Base-by-base conservation (phyloP, 2,113 vertebrate species). In the Pandion haliaetus region DNA sequence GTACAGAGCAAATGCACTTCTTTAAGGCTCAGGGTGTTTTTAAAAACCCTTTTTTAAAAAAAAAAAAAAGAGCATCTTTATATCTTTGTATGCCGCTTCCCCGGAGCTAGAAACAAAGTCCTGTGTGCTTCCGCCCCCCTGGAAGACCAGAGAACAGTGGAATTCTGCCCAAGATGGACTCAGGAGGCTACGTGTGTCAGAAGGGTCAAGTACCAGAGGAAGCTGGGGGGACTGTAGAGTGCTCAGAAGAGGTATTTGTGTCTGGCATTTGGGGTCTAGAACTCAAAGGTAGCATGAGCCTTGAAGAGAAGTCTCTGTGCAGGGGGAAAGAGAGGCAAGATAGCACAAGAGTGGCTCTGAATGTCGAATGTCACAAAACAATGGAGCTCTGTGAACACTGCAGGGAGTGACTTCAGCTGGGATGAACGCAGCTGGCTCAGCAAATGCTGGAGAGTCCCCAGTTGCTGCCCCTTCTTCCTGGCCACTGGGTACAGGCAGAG, bases 141-240 rank as follows among this genome's bases (percentile, higher is more conserved):
- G 73, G 38, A 73, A 66, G 47, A 20, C 1, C n/a, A 82, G 57
- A 15, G 20, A 69, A 13, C 12, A 26, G 49, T 3, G 69, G 76
- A 58, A 66, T 74, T 74, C 12, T 63, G 61, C 73, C 73, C 57
- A 29, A 19, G 50, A 32, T 11, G 25, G 77, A 36, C 61, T 94
- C 4, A 5, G 54, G 38, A 26, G 34, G 26, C 38, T 47, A 29
- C 2, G 0, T 1, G 2, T 36, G 71, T 34, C 6, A 0, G 36
- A 28, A 80, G 49, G 72, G 67, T 32, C 59, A 16, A 14, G 87
- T 0, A 12, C 74, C 61, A 58, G 86, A 77, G 57, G 83, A n/a
- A 55, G 49, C 32, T n/a, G 84, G 42, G 84, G 57, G 50, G 54
- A 12, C 32, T 12, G 44, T 50, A 8, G 79, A n/a, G 58, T 23